Evolutionary conservation across 2,797 vertebrate species (phyloP), one percentile per base, ranked within the genome.

Genomic region (Steatocranus sp.): DNA sequence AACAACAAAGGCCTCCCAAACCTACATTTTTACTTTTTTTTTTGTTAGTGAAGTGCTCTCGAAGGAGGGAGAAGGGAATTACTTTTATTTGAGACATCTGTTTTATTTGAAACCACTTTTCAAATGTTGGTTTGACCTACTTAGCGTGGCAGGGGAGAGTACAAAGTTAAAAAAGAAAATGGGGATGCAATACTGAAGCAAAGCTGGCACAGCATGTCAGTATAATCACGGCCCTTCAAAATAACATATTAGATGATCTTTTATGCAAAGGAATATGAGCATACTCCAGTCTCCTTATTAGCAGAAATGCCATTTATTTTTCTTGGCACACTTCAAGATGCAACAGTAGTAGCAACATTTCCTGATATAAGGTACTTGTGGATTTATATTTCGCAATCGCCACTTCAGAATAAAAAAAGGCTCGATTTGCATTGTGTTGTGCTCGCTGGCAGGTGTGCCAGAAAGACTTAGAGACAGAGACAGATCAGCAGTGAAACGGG

Each of bases 41-140:
- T 81, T 46, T 32, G 51, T 76, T 74, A 68, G 54, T 85, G 79
- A 87, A 84, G 82, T 79, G 50, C 80, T 91, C 88, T 92, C 80
- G 15, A 88, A 89, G 80, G 77, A 90, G 73, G 58, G 78, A 80
- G 56, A 75, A 75, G 48, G 75, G 79, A 87, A 87, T 91, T 86
- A 84, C 83, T 89, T 94, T 92, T 87, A 89, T 91, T 90, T 85
- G 76, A 93, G 87, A 91, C 78, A 89, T 91, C 85, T 88, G 80
- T 91, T 91, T 91, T 88, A 92, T 92, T 87, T 92, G 82, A 91
- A 91, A 90, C 41, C 75, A 78, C 87, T 93, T 92, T 88, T 88
- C 85, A 92, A 93, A 92, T 92, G 91, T 91, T 89, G 83, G 77
- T 82, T 91, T 92, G 93, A 94, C 94, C 93, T 92, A 95, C 86